Evolutionary conservation across 2,113 vertebrate genomes (phyloP).

Genomic region (Pygoscelis antarcticus): DNA sequence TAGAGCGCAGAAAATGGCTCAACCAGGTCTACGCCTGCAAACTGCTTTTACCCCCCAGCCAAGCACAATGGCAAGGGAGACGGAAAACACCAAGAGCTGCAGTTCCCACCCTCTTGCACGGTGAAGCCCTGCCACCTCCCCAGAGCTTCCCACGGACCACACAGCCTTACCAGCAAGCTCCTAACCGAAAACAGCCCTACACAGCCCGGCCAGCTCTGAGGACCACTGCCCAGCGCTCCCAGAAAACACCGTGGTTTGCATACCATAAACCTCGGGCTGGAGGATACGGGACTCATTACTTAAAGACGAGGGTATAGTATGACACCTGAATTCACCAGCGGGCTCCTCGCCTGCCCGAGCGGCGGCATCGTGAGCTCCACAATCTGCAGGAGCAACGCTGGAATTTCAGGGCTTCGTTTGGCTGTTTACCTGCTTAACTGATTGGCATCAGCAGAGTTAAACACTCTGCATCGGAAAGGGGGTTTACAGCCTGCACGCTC

Average conservation of each 20-base stretch:
- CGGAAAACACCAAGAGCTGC: background rate
- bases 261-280: background rate
- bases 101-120: accelerated
- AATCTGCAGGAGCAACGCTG: background rate
- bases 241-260: accelerated
- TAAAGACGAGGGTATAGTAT: background rate
- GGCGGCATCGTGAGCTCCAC: accelerated
- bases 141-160: background rate
- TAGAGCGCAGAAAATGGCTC: background rate
- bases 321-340: background rate
- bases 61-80: background rate
- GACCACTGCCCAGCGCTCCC: background rate
- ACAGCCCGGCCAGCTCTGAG: background rate
- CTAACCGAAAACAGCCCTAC: background rate
- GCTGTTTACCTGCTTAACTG: background rate
- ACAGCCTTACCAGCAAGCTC: background rate
- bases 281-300: background rate
- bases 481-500: background rate
- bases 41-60: background rate
- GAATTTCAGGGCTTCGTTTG: background rate
- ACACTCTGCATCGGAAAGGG: background rate
- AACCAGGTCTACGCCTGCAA: background rate
- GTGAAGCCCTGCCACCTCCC: background rate
- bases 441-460: background rate
- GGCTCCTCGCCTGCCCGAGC: background rate